Percentiles rank a stretch among this genome's conserved stretches.
Conservation (phyloP, 2,888 invertebrate species). For the Timema cristinae region DNA sequence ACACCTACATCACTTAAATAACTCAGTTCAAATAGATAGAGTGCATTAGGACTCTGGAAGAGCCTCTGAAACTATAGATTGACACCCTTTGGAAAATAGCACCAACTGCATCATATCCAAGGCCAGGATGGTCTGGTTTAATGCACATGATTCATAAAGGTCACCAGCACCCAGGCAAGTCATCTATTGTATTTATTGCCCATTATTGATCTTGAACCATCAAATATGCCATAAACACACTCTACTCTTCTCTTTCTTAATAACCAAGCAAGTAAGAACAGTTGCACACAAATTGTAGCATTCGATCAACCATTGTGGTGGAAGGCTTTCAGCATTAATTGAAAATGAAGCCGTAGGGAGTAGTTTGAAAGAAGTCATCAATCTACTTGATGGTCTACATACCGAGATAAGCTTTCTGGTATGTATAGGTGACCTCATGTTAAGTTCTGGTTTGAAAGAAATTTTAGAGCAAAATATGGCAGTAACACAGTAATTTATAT, state of each 20-base stretch:
- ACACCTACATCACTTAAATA: no score
- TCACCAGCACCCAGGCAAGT: no score
- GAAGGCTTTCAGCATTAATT: neutral
- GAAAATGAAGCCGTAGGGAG: neutral
- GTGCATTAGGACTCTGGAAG: no score
- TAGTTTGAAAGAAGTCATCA: neutral
- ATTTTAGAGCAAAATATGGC: neutral
- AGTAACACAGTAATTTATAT: neutral
- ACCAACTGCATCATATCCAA: no score
- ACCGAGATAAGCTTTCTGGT: neutral
- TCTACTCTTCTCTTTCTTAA: neutral
- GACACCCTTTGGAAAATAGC: no score
- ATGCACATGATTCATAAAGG: no score
- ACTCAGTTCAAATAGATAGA: no score
- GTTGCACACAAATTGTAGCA: neutral
- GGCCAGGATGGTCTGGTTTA: no score
- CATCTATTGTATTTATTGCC: no score
- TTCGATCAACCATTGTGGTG: slow-evolving; percentile 8
- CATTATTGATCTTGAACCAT: no score
- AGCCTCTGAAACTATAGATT: no score
- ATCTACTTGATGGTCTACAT: neutral
- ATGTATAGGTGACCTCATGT: neutral
- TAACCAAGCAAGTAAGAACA: neutral
- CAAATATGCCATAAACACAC: no score
- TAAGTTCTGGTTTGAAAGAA: neutral